These are phyloP conservation scores for Exephanes ischioxanthus DNA, from an alignment of 2,888 invertebrate species.

Conservation along the genomic window DNA sequence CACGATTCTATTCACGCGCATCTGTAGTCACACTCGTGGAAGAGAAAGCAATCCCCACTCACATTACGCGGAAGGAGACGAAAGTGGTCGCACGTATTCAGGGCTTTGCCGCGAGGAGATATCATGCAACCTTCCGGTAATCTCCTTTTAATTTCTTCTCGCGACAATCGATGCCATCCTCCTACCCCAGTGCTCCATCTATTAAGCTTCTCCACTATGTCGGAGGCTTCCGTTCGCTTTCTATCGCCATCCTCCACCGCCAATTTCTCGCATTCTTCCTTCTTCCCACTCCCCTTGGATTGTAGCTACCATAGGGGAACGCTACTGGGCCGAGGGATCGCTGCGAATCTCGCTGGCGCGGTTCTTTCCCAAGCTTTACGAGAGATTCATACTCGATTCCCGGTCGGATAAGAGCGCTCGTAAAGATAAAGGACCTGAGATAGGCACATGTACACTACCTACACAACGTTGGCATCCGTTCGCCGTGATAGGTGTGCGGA, in stretches of 20 bases:
- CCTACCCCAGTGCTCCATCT: constrained; percentile 37
- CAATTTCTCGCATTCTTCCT: constrained; percentile 29
- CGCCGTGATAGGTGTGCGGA: constrained; percentile 6
- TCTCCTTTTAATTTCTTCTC: constrained; percentile 49
- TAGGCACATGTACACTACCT: constrained; percentile 53
- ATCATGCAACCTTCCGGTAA: constrained; percentile 31
- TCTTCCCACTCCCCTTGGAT: constrained; percentile 39
- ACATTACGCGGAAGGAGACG: not conserved
- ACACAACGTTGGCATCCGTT: constrained; percentile 1
- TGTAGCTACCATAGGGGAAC: constrained; percentile 6
- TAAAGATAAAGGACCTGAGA: constrained; percentile 75
- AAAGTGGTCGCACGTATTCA: constrained; percentile 17
- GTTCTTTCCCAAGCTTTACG: constrained; percentile 74
- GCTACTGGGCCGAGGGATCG: constrained; percentile 26
- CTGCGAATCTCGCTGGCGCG: constrained; percentile 65
- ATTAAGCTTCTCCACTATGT: constrained; percentile 36
- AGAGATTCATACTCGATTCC: constrained; percentile 78
- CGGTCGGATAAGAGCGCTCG: constrained; percentile 74
- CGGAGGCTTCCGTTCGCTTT: constrained; percentile 15
- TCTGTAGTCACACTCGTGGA: not conserved
- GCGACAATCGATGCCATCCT: constrained; percentile 41
- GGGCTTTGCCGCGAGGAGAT: constrained; percentile 1
- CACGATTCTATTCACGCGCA: not conserved
- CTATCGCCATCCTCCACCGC: constrained; percentile 1
- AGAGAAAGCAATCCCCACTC: not conserved